These are phyloP conservation scores for Egretta garzetta DNA, from an alignment of 2,113 vertebrate genomes.

Conservation along the genomic window DNA sequence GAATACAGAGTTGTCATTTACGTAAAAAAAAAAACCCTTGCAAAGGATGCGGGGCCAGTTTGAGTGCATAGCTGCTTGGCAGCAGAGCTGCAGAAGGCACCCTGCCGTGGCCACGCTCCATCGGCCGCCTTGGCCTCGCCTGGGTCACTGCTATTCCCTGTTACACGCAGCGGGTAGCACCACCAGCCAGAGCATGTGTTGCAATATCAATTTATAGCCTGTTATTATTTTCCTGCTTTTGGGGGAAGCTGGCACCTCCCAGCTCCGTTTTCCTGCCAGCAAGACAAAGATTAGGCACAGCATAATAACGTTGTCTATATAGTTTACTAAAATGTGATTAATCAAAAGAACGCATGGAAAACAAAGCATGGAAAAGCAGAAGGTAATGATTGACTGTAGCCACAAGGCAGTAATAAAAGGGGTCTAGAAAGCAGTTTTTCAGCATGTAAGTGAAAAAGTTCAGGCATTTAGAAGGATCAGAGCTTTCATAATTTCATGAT, in stretches of 20 bases:
- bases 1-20: neutral
- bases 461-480: conserved; percentile 37
- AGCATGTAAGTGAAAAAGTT: neutral
- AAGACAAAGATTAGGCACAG: neutral
- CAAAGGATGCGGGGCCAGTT: neutral
- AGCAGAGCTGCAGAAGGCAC: neutral
- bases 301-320: neutral
- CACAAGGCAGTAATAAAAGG: conserved; percentile 12
- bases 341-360: neutral
- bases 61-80: accelerated
- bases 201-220: neutral
- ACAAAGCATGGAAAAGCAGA: conserved; percentile 18
- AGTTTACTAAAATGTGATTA: conserved; percentile 10
- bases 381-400: conserved; percentile 16
- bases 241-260: neutral
- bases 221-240: neutral
- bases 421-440: conserved; percentile 20
- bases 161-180: neutral
- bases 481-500: conserved; percentile 35
- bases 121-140: neutral
- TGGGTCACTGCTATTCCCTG: neutral
- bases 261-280: neutral
- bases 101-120: neutral
- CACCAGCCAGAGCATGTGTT: neutral
- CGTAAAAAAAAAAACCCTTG: neutral